Conservation (phyloP, 2,797 vertebrate genomes). For the Florisuga fusca region DNA sequence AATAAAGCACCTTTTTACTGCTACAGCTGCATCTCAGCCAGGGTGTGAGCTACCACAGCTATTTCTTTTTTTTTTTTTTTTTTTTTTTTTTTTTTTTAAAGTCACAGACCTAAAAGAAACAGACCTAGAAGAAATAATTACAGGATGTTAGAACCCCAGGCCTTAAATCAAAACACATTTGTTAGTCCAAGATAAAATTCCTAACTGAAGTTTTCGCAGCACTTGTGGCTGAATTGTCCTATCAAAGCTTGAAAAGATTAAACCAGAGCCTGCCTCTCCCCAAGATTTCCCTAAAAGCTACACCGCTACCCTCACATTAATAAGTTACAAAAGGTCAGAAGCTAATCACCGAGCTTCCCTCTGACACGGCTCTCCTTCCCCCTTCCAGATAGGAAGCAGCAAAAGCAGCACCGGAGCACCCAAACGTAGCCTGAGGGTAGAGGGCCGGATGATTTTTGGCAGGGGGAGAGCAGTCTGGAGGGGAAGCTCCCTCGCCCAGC, state of each 20-base stretch:
- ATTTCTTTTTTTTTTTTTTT: background rate
- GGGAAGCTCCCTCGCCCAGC: background rate
- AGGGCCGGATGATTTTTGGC: accelerated
- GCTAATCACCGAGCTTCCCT: too few relatives aligned
- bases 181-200: background rate
- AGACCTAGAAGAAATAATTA: background rate
- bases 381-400: background rate
- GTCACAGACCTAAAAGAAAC: background rate
- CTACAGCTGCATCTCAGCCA: background rate
- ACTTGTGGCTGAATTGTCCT: background rate
- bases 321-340: background rate
- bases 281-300: background rate
- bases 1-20: background rate
- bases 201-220: background rate
- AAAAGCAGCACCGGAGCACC: background rate
- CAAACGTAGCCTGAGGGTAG: background rate
- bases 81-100: background rate
- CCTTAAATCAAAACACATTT: background rate
- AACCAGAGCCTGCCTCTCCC: background rate
- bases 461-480: too few relatives aligned
- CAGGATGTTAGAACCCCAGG: background rate
- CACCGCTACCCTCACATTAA: background rate
- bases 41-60: background rate
- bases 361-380: background rate
- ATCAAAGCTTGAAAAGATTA: background rate